Evolutionary conservation across 2,888 invertebrate species (phyloP).

Genomic region (Macropis europaea): DNA sequence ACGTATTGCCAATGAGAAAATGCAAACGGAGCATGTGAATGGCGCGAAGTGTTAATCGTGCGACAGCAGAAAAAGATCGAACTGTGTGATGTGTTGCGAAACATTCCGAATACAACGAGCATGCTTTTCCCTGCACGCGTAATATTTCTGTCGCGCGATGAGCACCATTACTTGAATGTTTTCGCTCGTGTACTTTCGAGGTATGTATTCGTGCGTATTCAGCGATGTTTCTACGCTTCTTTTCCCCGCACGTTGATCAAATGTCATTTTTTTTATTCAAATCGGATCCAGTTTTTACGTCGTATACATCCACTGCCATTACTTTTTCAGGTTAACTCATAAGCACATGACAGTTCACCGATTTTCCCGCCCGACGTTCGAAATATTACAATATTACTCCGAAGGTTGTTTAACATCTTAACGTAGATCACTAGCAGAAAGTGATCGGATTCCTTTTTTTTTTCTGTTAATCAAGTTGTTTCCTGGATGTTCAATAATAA

Average conservation of each 20-base stretch:
- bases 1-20: slow-evolving; percentile 6
- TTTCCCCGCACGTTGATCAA: too few species aligned
- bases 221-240: too few species aligned
- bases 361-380: slow-evolving; percentile 57
- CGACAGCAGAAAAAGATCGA: slow-evolving; percentile 18
- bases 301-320: background rate
- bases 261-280: background rate
- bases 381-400: background rate
- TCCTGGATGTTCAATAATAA: too few species aligned
- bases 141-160: slow-evolving; percentile 26
- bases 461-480: too few species aligned
- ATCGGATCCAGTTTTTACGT: background rate
- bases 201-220: background rate
- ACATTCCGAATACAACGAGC: background rate
- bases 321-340: slow-evolving; percentile 39
- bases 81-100: background rate
- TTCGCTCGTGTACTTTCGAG: background rate
- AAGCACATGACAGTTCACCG: slow-evolving; percentile 45
- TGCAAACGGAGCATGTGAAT: slow-evolving; percentile 19
- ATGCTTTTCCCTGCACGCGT: background rate
- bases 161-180: slow-evolving; percentile 18
- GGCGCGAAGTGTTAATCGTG: slow-evolving; percentile 7
- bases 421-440: too few species aligned
- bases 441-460: too few species aligned
- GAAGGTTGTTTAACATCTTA: background rate